Conservation (phyloP, 2,113 vertebrate species). For the Python bivittatus region DNA sequence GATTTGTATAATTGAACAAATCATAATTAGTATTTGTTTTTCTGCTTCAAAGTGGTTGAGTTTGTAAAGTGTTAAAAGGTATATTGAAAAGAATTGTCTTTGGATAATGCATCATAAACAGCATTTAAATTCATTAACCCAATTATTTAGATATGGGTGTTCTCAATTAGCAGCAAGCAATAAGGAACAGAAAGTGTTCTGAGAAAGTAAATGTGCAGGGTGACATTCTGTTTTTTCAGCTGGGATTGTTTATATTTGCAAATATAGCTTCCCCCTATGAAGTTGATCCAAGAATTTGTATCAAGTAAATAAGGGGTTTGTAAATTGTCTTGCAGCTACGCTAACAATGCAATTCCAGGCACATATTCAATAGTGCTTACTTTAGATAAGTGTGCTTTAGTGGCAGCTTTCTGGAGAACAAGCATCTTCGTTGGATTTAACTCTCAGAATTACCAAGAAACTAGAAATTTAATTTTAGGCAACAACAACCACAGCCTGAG, state of each 20-base stretch:
- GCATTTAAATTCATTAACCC: background rate
- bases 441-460: background rate
- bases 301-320: background rate
- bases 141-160: background rate
- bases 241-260: constrained; percentile 32
- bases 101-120: background rate
- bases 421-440: background rate
- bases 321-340: background rate
- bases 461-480: background rate
- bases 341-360: background rate
- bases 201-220: background rate
- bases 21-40: background rate
- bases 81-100: background rate
- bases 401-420: background rate
- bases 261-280: background rate
- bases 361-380: background rate
- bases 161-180: constrained; percentile 13
- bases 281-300: background rate
- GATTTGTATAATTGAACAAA: background rate
- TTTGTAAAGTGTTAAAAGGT: background rate
- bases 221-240: constrained; percentile 23
- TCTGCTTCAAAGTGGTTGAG: background rate
- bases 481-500: background rate
- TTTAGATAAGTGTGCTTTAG: background rate
- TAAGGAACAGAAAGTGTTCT: background rate